Percentiles rank a stretch among this genome's conserved stretches.
These are phyloP conservation scores for Montipora capricornis DNA, from an alignment of 64 coral and sea anemone species.

Conservation along the genomic window DNA sequence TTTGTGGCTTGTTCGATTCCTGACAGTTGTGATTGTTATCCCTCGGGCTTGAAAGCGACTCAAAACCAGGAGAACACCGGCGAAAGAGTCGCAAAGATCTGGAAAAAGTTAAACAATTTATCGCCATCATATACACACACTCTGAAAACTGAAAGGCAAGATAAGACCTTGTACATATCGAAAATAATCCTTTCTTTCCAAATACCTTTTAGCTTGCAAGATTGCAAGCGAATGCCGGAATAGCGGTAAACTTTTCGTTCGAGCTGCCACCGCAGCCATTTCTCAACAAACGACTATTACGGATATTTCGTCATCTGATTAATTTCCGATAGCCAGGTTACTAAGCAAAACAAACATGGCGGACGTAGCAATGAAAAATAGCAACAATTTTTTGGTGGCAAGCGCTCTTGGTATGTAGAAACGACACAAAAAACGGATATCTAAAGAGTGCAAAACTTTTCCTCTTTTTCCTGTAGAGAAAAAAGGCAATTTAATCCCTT, in stretches of 20 bases:
- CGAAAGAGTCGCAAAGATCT: slow-evolving; percentile 14
- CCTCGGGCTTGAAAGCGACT: background rate
- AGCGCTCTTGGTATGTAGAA: slow-evolving; percentile 37
- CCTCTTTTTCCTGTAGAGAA: no score
- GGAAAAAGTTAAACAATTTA: background rate
- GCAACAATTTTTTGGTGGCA: slow-evolving; percentile 71
- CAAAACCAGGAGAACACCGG: slow-evolving; percentile 43
- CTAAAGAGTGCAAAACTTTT: no score
- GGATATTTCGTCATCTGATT: slow-evolving; percentile 50
- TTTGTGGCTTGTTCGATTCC: background rate
- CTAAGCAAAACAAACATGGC: slow-evolving; percentile 77
- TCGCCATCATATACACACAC: background rate
- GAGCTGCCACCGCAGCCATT: slow-evolving; percentile 55
- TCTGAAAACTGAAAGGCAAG: background rate
- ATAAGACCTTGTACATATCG: background rate
- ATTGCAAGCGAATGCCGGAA: slow-evolving; percentile 14
- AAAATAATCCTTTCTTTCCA: background rate
- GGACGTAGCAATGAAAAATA: slow-evolving; percentile 34
- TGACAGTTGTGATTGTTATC: background rate
- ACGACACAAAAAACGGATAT: no score
- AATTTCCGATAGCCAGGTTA: slow-evolving; percentile 50
- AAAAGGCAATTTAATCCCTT: no score
- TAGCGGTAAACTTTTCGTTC: slow-evolving; percentile 2
- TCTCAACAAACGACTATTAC: background rate
- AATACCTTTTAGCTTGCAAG: slow-evolving; percentile 35